Evolutionary conservation across 2,888 invertebrate species (phyloP), one percentile per base, ranked within the genome.

Genomic region (Pandemis heparana): DNA sequence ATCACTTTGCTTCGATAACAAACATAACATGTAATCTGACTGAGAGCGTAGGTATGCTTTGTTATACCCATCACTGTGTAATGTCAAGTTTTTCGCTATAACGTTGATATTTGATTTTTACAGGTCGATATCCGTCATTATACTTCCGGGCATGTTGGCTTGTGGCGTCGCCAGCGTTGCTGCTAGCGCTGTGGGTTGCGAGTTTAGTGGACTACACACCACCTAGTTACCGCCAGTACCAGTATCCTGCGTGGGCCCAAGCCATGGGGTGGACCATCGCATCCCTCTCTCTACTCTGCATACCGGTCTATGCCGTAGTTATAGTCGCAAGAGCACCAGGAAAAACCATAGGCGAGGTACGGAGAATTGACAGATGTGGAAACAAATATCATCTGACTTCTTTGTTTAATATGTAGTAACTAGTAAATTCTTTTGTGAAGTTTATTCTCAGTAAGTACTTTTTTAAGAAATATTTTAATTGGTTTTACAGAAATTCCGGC

Each of bases 71-170:
- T 23, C 23, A 10, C 12, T 12, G 23, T 23, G 23, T 23, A 23
- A 56, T 56, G 60, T n/a, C 60, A 60, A 60, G 32, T 10, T 62
- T 60, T 2, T 0, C 41, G 16, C 18, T 38, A 0, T 65, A 65
- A 51, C 12, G 1, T 18, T 10, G 41, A 48, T 41, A 23, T 65
- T 38, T 23, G 8, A 46, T 32, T 56, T 80, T 87, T 81, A 18
- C 86, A 94, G 94, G 94, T 81, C 93, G 92, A 32, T 95, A 95
- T 71, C 98, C 98, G 0, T 97, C 97, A 4, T 85, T 96, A 51
- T 98, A 98, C 89, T 97, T 98, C 85, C 96, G 97, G 79, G 96
- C 97, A 78, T 98, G 98, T 86, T 98, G 98, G 98, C 94, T 97
- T 71, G 90, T 97, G 76, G 96, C 97, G 16, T 96, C 98, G 12